Percentiles rank a stretch among this genome's conserved stretches.
Evolutionary conservation across 2,797 vertebrate genomes (phyloP).

Genomic region (Erithacus rubecula): DNA sequence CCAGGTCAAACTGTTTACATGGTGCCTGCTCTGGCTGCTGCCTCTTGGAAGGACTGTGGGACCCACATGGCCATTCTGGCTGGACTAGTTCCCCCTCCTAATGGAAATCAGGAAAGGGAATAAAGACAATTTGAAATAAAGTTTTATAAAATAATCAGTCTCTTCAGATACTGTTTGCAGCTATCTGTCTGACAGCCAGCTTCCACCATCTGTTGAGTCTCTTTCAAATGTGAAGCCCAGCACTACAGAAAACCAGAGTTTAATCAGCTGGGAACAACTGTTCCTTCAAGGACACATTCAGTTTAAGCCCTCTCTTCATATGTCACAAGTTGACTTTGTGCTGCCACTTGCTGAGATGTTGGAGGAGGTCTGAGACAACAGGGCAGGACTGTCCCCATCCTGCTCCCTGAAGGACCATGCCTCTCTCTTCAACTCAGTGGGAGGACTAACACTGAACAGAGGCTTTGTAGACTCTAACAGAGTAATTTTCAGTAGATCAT

Average conservation of each 20-base stretch:
- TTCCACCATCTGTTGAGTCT: background rate
- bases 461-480: conserved; percentile 51
- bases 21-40: background rate
- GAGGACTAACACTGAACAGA: conserved; percentile 46
- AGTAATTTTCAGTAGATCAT: conserved; percentile 64
- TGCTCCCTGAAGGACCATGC: conserved; percentile 37
- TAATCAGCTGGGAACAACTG: background rate
- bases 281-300: background rate
- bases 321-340: conserved; percentile 71
- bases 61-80: background rate
- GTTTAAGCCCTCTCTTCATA: conserved; percentile 46
- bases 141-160: conserved; percentile 27
- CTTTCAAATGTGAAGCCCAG: background rate
- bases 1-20: background rate
- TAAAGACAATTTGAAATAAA: conserved; percentile 4
- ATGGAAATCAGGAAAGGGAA: conserved; percentile 18
- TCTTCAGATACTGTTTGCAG: conserved; percentile 27
- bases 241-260: background rate
- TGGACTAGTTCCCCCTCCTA: conserved; percentile 16
- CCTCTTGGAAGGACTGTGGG: background rate
- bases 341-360: conserved; percentile 58
- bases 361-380: conserved; percentile 62
- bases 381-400: conserved; percentile 55
- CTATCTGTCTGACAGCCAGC: background rate
- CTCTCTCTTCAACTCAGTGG: conserved; percentile 18